These are phyloP conservation scores for Ectropis crepuscularia DNA, from an alignment of 2,888 invertebrate genomes.

Conservation along the genomic window DNA sequence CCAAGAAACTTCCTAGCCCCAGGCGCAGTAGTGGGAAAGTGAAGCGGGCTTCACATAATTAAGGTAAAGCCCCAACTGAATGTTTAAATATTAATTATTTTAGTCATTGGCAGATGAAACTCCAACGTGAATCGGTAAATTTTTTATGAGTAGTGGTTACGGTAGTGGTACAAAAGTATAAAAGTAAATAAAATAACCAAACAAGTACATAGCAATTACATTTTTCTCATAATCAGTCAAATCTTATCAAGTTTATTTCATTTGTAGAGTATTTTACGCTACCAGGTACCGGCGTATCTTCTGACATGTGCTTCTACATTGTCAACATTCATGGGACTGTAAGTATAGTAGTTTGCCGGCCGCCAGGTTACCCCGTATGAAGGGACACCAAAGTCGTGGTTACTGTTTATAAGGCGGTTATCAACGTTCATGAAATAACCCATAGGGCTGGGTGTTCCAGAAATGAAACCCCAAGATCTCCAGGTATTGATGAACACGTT, in stretches of 20 bases:
- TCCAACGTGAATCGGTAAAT: too few species aligned
- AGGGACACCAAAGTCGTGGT: slow-evolving; percentile 8
- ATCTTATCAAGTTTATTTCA: not conserved
- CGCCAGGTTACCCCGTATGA: slow-evolving; percentile 17
- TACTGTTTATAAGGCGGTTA: slow-evolving; percentile 22
- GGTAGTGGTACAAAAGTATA: too few species aligned
- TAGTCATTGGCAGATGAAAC: too few species aligned
- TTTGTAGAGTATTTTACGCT: slow-evolving; percentile 2
- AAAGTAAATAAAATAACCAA: too few species aligned
- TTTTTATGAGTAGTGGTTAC: too few species aligned
- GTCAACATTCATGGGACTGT: slow-evolving; percentile 8
- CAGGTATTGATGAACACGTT: slow-evolving; percentile 26
- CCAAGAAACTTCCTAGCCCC: too few species aligned
- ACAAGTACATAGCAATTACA: too few species aligned
- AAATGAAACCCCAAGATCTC: slow-evolving; percentile 17
- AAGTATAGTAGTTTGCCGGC: slow-evolving; percentile 23
- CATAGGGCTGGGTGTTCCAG: slow-evolving; percentile 12
- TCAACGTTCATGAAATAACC: slow-evolving; percentile 11
- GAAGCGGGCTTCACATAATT: too few species aligned
- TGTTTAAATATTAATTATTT: too few species aligned
- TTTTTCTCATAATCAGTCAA: too few species aligned
- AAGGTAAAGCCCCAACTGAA: too few species aligned
- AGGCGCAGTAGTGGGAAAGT: too few species aligned
- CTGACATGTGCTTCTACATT: slow-evolving; percentile 26
- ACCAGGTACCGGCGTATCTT: slow-evolving; percentile 22